Conservation (phyloP, 2,888 invertebrate species). For the Deilephila elpenor region DNA sequence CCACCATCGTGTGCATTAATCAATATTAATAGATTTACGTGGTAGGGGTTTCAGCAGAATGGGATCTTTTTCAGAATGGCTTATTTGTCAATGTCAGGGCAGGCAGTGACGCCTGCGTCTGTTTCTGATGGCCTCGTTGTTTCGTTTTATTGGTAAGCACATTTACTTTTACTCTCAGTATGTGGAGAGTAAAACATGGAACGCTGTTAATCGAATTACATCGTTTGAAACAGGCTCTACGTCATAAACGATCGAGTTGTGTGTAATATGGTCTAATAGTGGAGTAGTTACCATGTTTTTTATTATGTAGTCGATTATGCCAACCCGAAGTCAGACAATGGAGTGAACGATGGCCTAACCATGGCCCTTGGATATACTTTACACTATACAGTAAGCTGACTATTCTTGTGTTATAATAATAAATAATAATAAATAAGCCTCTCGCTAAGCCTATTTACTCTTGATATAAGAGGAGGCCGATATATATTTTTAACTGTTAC, state of each 20-base stretch:
- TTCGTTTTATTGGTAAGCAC: constrained; percentile 70
- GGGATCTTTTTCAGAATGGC: constrained; percentile 75
- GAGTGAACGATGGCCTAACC: no score
- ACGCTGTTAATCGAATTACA: constrained; percentile 10
- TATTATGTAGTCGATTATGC: neutral
- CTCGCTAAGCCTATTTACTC: no score
- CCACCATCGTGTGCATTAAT: constrained; percentile 32
- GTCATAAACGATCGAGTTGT: neutral
- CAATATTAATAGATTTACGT: constrained; percentile 44
- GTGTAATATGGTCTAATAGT: neutral
- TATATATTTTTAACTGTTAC: no score
- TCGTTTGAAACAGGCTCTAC: constrained; percentile 11
- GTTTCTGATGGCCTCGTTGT: constrained; percentile 73
- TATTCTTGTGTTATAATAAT: no score
- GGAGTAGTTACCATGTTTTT: neutral
- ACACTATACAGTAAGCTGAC: no score
- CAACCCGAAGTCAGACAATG: no score
- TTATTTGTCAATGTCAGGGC: constrained; percentile 77
- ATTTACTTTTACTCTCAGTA: constrained; percentile 47
- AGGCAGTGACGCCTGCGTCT: constrained; percentile 71
- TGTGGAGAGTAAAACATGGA: constrained; percentile 5
- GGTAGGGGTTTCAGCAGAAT: constrained; percentile 67
- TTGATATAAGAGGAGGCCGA: no score
- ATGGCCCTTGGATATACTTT: no score
- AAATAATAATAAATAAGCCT: no score